Base-by-base conservation (phyloP, 2,113 vertebrate species). In the Geococcyx californianus region DNA sequence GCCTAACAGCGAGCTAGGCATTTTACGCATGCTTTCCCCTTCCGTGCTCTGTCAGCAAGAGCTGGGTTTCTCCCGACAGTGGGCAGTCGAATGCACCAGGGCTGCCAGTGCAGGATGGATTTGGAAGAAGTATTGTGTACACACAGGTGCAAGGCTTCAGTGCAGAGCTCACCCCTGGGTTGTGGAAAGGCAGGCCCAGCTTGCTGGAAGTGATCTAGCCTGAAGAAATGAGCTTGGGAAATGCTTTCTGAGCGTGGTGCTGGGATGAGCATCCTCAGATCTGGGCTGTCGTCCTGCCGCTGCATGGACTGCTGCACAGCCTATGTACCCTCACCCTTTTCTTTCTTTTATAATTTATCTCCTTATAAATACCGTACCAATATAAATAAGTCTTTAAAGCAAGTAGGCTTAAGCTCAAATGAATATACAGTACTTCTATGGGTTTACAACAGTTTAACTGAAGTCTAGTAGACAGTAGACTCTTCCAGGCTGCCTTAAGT, bases 131-230 rank as follows among this genome's bases (percentile, higher is more conserved):
- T 68, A 51, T 52, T 3, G 3, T 16, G 13, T 26, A 28, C 14
- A 8, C 0, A 31, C 6, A 5, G 3, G 21, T 78, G 31, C 25
- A 24, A 28, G 40, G 16, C 34, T 74, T 84, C 0, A 0, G 31
- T 45, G 25, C 11, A 81, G 45, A 79, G 31, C 59, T 78, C n/a
- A 24, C 40, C 55, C 13, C 2, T 2, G 42, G 31, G 6, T 38
- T 0, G 2, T 91, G 51, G 16, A 31, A 26, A 60, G 40, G 10
- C 23, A 45, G 29, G 26, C 42, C 19, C 0, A 6, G 25, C 5
- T 51, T 66, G 7, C 45, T 85, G 69, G 38, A 80, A 38, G 20
- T 77, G 20, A 82, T 58, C 31, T 36, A 74, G 11, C 40, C 25
- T 2, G 14, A 34, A 31, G 3, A 51, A 42, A 3, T 18, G 52